Evolutionary conservation across 2,888 invertebrate species (phyloP).

Genomic region (Himalopsyche tibetana): DNA sequence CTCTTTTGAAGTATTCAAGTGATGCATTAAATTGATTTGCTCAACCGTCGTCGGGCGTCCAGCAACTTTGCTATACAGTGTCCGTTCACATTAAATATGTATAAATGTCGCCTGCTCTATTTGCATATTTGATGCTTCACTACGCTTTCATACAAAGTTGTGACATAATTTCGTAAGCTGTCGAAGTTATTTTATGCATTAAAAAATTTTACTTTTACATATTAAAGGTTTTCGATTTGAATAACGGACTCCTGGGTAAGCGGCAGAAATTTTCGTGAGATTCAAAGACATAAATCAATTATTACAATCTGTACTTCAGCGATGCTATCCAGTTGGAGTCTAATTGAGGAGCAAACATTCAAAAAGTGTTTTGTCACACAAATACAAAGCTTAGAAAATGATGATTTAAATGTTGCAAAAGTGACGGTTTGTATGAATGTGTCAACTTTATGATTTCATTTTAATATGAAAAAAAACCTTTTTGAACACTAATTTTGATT

Average conservation of each 20-base stretch:
- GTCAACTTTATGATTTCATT: too few species aligned
- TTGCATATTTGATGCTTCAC: constrained; percentile 24
- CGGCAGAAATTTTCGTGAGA: too few species aligned
- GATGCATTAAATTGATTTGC: constrained; percentile 33
- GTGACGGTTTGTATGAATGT: too few species aligned
- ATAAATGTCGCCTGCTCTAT: constrained; percentile 34
- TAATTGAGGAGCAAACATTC: too few species aligned
- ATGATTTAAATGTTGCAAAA: too few species aligned
- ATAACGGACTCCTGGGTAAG: neutral
- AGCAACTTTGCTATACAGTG: neutral
- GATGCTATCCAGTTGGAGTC: too few species aligned
- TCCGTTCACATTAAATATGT: constrained; percentile 31
- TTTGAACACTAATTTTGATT: too few species aligned
- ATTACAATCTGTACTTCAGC: too few species aligned
- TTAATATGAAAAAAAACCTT: too few species aligned
- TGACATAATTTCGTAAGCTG: constrained; percentile 29
- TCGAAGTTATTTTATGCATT: constrained; percentile 33
- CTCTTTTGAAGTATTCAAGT: constrained; percentile 2
- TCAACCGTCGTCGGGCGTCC: neutral
- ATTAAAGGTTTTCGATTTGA: neutral
- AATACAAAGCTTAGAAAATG: too few species aligned
- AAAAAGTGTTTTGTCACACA: too few species aligned
- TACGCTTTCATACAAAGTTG: constrained; percentile 35
- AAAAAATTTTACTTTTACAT: neutral
- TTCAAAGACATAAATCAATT: too few species aligned